Percentiles rank a stretch among this genome's conserved stretches.
Conservation (phyloP, 2,113 vertebrate genomes). For the Aegithalos caudatus region DNA sequence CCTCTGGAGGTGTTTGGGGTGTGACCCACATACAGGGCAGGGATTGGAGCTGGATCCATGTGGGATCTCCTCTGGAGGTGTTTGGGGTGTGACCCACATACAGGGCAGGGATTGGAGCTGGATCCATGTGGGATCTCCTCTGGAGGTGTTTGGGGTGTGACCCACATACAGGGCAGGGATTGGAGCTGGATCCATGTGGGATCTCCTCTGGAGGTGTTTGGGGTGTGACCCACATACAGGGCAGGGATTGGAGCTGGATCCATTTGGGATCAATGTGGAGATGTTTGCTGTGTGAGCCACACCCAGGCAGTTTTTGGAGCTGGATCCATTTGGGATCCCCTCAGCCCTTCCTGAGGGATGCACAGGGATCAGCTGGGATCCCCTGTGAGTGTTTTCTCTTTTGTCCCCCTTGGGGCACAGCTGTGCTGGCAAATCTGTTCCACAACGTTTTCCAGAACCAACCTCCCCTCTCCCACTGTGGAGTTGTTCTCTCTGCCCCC, state of each 20-base stretch:
- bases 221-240: too few species aligned
- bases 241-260: not conserved
- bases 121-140: not conserved
- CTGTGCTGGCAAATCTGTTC: not conserved
- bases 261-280: not conserved
- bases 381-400: not conserved
- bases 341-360: not conserved
- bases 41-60: not conserved
- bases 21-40: not conserved
- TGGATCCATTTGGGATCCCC: not conserved
- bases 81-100: not conserved
- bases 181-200: not conserved
- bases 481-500: not conserved
- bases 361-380: fast-evolving
- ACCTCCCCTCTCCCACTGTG: fast-evolving
- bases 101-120: too few species aligned
- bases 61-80: not conserved
- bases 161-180: too few species aligned
- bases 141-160: too few species aligned
- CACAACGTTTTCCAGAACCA: not conserved
- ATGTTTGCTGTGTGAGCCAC: not conserved
- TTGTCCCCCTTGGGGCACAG: fast-evolving
- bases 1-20: not conserved
- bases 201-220: too few species aligned
- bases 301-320: not conserved